A percentile compares a stretch with the other conserved stretches of the same genome.
Evolutionary conservation across 2,888 invertebrate species (phyloP).

Genomic region (Hecatera dysodea): DNA sequence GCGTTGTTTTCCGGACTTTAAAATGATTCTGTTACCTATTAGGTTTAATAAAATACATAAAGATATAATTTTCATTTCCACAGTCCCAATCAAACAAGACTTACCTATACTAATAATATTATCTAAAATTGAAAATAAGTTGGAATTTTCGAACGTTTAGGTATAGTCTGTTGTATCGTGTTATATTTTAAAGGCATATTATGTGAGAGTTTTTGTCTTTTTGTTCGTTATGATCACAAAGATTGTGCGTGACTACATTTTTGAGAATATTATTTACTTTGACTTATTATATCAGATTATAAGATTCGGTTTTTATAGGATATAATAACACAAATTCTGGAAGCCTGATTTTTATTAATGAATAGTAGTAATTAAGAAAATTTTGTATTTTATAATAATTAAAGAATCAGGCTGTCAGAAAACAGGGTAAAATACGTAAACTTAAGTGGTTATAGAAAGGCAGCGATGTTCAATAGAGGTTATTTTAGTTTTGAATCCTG

Average conservation of each 20-base stretch:
- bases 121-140: constrained; percentile 75
- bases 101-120: constrained; percentile 54
- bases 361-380: neutral
- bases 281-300: constrained; percentile 33
- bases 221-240: constrained; percentile 74
- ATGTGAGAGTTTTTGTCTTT: constrained; percentile 72
- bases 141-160: constrained; percentile 65
- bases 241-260: constrained; percentile 82
- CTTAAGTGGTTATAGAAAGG: constrained; percentile 28
- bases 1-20: too few species aligned
- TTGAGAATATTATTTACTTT: constrained; percentile 39
- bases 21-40: neutral
- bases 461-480: constrained; percentile 26
- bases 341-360: constrained; percentile 46
- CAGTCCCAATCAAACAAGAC: constrained; percentile 62
- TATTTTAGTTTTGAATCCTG: constrained; percentile 27
- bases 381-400: constrained; percentile 1
- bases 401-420: constrained; percentile 42
- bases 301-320: constrained; percentile 27
- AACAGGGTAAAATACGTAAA: constrained; percentile 9
- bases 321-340: constrained; percentile 42
- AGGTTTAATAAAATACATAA: neutral
- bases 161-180: constrained; percentile 50
- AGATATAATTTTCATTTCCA: neutral
- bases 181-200: constrained; percentile 76